Percentiles rank a stretch among this genome's conserved stretches.
These are phyloP conservation scores for Tychaedon coryphoeus DNA, from an alignment of 2,113 vertebrate species.

Conservation along the genomic window DNA sequence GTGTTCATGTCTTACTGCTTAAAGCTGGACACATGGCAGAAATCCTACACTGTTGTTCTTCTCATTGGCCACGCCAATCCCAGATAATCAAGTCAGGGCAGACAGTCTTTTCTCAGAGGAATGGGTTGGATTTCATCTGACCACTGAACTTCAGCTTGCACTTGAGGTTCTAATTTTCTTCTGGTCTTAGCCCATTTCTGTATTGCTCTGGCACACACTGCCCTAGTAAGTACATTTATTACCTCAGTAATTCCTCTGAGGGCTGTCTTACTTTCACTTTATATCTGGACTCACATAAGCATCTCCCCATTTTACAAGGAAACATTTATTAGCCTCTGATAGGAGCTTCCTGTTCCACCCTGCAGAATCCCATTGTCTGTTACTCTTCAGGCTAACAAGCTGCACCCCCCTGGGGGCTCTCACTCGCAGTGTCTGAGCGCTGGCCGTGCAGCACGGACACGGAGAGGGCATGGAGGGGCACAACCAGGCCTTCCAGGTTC, in stretches of 20 bases:
- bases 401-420: neutral
- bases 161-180: constrained; percentile 51
- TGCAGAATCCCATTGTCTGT: neutral
- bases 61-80: neutral
- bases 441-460: rapidly evolving
- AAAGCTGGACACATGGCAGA: constrained; percentile 29
- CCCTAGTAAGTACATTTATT: constrained; percentile 63
- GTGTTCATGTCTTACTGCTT: neutral
- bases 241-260: constrained; percentile 43
- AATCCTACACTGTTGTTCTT: constrained; percentile 15
- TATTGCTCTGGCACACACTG: constrained; percentile 38
- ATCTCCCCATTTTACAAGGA: constrained; percentile 48
- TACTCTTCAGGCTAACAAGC: neutral
- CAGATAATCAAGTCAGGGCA: constrained; percentile 8
- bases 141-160: neutral
- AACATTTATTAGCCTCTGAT: constrained; percentile 28
- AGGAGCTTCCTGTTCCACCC: constrained; percentile 11
- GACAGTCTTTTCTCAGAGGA: constrained; percentile 3
- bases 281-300: constrained; percentile 44
- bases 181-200: constrained; percentile 49
- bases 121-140: constrained; percentile 24
- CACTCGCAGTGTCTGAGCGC: rapidly evolving
- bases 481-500: rapidly evolving
- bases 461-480: rapidly evolving
- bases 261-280: constrained; percentile 60